Percentiles rank a stretch among this genome's conserved stretches.
Conservation (phyloP, 2,888 invertebrate genomes). For the Melinopterus prodromus region DNA sequence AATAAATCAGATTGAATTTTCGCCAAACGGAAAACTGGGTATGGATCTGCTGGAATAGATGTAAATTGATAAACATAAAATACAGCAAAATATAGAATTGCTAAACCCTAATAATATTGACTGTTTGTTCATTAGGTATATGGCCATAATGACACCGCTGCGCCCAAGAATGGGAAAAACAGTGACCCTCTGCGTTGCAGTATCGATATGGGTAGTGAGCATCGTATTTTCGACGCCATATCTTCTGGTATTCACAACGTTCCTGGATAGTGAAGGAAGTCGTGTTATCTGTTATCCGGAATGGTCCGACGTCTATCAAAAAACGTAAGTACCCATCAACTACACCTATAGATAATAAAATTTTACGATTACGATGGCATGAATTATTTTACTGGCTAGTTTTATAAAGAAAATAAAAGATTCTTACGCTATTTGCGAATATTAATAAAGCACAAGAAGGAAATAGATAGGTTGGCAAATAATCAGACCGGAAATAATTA, state of each 20-base stretch:
- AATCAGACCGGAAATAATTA: no score
- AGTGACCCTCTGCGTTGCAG: constrained; percentile 83
- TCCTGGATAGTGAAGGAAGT: constrained; percentile 63
- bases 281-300: constrained; percentile 82
- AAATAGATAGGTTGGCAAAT: no score
- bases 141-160: constrained; percentile 94
- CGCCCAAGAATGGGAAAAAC: constrained; percentile 87
- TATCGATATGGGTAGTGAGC: constrained; percentile 85
- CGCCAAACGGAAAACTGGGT: no score
- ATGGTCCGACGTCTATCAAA: constrained; percentile 84
- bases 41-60: no score
- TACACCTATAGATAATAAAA: not conserved
- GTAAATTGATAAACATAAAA: no score
- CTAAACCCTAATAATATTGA: not conserved
- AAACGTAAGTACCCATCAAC: constrained; percentile 70
- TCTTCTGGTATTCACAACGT: constrained; percentile 83
- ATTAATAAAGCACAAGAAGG: no score
- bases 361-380: not conserved
- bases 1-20: no score
- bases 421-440: not conserved
- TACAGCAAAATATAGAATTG: not conserved
- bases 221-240: constrained; percentile 84
- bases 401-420: not conserved
- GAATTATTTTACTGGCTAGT: not conserved
- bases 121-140: constrained; percentile 73